Percentiles rank a stretch among this genome's conserved stretches.
Evolutionary conservation across 2,797 vertebrate species (phyloP).

Genomic region (Synaphobranchus kaupii): DNA sequence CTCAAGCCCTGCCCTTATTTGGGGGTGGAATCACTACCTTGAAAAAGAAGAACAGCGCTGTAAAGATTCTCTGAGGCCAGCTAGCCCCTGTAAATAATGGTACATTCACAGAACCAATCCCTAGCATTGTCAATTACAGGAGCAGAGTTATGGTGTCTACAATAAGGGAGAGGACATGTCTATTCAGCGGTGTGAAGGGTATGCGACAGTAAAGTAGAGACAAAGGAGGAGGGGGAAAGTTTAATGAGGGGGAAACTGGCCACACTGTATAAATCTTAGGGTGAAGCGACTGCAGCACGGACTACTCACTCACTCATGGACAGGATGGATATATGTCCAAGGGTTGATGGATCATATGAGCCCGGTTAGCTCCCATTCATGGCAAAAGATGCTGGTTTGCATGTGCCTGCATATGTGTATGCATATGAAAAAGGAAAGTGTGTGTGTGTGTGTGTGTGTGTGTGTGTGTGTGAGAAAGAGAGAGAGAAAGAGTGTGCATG

Average conservation of each 20-base stretch:
- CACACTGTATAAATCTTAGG: not conserved
- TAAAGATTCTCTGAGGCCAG: not conserved
- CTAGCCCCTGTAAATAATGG: not conserved
- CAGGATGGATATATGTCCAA: not conserved
- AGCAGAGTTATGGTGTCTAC: not conserved
- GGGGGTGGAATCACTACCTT: not conserved
- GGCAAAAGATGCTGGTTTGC: not conserved
- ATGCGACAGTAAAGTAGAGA: not conserved
- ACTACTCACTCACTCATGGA: not conserved
- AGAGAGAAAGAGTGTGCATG: not conserved
- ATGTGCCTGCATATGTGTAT: not conserved
- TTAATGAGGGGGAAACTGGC: conserved; percentile 19
- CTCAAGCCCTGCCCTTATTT: not conserved
- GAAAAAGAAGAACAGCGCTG: not conserved
- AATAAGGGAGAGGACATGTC: conserved; percentile 1
- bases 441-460: too few relatives aligned
- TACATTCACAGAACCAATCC: not conserved
- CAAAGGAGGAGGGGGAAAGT: conserved; percentile 26
- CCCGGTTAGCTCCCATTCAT: not conserved
- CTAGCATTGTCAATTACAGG: conserved; percentile 11
- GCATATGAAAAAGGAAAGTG: too few relatives aligned
- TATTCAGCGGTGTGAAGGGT: not conserved
- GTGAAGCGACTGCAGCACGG: not conserved
- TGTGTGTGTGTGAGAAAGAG: too few relatives aligned
- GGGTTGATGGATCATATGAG: not conserved